phyloP scores from a whole-genome alignment of 1,140 invertebrate genomes.

The Protaetia brevitarsis region DNA sequence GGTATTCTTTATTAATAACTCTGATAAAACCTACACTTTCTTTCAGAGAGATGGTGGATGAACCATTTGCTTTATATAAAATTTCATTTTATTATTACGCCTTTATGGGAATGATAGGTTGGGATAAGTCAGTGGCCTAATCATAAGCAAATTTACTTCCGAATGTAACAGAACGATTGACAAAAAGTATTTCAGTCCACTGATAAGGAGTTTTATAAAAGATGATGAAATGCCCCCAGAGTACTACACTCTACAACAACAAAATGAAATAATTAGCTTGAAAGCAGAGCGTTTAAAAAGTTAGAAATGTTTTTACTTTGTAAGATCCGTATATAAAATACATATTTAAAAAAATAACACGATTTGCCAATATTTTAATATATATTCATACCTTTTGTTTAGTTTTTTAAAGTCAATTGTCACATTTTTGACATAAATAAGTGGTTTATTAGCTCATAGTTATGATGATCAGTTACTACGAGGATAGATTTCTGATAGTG shows the following conservation, averaged over 20 bases:
- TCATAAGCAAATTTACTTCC: not conserved
- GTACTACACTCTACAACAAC: not conserved
- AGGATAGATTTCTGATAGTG: too few relatives aligned
- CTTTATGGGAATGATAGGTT: not conserved
- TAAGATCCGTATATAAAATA: too few relatives aligned
- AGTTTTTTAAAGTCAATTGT: too few relatives aligned
- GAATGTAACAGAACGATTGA: not conserved
- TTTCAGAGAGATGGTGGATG: not conserved
- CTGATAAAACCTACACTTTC: not conserved
- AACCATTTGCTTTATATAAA: not conserved
- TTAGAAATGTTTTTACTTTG: too few relatives aligned
- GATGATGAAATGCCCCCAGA: not conserved
- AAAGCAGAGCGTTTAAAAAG: too few relatives aligned
- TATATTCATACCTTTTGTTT: too few relatives aligned
- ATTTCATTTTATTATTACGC: constrained; percentile 9
- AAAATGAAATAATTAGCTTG: too few relatives aligned
- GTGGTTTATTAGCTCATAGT: too few relatives aligned
- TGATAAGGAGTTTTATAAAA: not conserved
- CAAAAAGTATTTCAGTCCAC: constrained; percentile 6
- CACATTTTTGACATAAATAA: too few relatives aligned
- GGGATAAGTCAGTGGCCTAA: not conserved
- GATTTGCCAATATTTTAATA: too few relatives aligned
- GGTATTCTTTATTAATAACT: not conserved
- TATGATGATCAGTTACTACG: too few relatives aligned
- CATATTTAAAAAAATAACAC: too few relatives aligned